A percentile compares a stretch with the other conserved stretches of the same genome.
phyloP scores from a whole-genome alignment of 2,888 invertebrate genomes.

The Phasia obesa region DNA sequence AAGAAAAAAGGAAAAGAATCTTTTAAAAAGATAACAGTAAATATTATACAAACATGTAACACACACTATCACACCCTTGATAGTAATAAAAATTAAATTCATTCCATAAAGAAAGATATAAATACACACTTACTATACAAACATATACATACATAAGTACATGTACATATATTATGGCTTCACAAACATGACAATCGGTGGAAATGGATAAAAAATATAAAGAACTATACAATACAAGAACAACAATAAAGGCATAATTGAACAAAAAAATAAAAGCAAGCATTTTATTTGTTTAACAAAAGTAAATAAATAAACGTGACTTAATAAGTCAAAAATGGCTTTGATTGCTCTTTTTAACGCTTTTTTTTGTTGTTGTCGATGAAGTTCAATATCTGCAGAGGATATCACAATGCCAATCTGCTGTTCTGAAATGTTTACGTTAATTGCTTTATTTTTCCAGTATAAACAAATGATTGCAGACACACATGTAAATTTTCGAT shows the following conservation, averaged over 20 bases:
- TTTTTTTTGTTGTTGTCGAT: constrained; percentile 28
- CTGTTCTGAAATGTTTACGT: too few species aligned
- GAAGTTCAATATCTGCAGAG: constrained; percentile 18
- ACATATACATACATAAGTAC: constrained; percentile 2
- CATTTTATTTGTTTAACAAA: constrained; percentile 52
- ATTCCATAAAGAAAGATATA: constrained; percentile 22
- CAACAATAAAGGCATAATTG: neutral
- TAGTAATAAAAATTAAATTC: constrained; percentile 68
- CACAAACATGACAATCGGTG: constrained; percentile 37
- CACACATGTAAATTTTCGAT: too few species aligned
- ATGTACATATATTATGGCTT: neutral
- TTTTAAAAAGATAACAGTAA: constrained; percentile 56
- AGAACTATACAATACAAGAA: constrained; percentile 4
- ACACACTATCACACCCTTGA: constrained; percentile 62
- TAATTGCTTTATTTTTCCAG: too few species aligned
- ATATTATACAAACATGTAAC: constrained; percentile 51
- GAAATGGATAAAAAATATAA: constrained; percentile 23
- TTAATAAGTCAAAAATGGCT: constrained; percentile 61
- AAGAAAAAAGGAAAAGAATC: constrained; percentile 17
- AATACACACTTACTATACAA: neutral
- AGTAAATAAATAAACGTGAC: constrained; percentile 64
- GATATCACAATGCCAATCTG: too few species aligned
- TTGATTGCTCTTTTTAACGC: constrained; percentile 51
- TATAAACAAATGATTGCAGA: too few species aligned
- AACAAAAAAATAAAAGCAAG: constrained; percentile 8